Conservation (phyloP, 1,140 invertebrate genomes). For the Ips nitidus region DNA sequence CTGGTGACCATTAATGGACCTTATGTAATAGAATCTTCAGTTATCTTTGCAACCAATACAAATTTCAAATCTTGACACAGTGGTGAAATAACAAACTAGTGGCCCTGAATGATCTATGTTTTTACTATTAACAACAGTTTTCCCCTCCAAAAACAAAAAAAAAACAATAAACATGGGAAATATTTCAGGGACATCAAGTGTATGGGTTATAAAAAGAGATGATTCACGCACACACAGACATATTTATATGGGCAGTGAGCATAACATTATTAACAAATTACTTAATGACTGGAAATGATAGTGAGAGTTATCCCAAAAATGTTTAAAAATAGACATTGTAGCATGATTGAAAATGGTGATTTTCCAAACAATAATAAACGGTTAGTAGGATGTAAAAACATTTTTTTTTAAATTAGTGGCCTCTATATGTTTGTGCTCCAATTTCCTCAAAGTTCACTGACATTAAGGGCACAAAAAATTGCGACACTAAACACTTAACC, state of each 20-base stretch:
- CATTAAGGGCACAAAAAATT: conserved; percentile 30
- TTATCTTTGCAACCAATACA: too few species aligned
- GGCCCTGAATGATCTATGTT: too few species aligned
- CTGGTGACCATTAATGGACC: too few species aligned
- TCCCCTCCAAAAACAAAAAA: too few species aligned
- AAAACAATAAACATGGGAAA: too few species aligned
- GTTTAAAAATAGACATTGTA: conserved; percentile 22
- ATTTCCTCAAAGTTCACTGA: conserved; percentile 30
- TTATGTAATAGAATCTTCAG: too few species aligned
- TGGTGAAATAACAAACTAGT: too few species aligned
- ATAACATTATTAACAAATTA: conserved; percentile 25
- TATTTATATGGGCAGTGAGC: background rate
- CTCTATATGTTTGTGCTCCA: conserved; percentile 4
- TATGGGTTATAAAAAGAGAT: conserved; percentile 23
- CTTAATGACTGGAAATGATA: conserved; percentile 19
- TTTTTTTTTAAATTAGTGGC: too few species aligned
- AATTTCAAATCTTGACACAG: too few species aligned
- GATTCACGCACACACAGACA: conserved; percentile 6
- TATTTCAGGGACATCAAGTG: background rate
- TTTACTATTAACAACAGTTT: too few species aligned
- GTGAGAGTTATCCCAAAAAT: conserved; percentile 10
- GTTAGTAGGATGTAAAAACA: too few species aligned
- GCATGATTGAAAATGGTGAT: background rate
- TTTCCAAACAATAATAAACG: background rate
- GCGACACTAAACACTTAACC: conserved; percentile 25